Evolutionary conservation across 2,888 invertebrate species (phyloP).

Genomic region (Lochmaea capreae): DNA sequence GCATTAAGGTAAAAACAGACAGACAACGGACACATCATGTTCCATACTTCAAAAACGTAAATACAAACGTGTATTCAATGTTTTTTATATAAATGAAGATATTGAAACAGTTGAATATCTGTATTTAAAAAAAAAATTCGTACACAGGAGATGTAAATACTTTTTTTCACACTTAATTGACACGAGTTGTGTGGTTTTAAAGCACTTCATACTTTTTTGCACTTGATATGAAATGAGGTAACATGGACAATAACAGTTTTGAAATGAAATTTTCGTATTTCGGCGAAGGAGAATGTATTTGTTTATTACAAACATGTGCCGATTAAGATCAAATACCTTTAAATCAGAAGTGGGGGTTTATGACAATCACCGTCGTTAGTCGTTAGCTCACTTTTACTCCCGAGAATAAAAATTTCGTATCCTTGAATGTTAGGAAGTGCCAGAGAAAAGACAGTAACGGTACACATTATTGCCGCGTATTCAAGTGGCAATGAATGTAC

Average conservation of each 20-base stretch:
- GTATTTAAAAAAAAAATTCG: background rate
- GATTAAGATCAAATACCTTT: too few relatives aligned
- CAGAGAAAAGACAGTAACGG: too few relatives aligned
- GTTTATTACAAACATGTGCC: too few relatives aligned
- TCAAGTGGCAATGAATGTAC: too few relatives aligned
- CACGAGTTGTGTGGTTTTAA: background rate
- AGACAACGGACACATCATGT: background rate
- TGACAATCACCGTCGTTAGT: too few relatives aligned
- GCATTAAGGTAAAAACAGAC: background rate
- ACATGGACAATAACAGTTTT: background rate
- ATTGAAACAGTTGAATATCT: background rate
- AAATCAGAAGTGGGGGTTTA: too few relatives aligned
- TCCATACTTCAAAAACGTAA: background rate
- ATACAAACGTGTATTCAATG: background rate
- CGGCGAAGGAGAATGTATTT: too few relatives aligned
- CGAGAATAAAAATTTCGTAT: too few relatives aligned
- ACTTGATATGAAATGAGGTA: background rate
- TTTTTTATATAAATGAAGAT: background rate
- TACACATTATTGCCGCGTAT: too few relatives aligned
- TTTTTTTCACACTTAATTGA: background rate
- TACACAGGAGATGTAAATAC: background rate
- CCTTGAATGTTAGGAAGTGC: too few relatives aligned
- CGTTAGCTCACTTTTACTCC: too few relatives aligned
- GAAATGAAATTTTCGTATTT: too few relatives aligned
- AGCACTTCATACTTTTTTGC: background rate